A percentile compares a stretch with the other conserved stretches of the same genome.
Evolutionary conservation across 2,888 invertebrate species (phyloP).

Genomic region (Clanis bilineata): DNA sequence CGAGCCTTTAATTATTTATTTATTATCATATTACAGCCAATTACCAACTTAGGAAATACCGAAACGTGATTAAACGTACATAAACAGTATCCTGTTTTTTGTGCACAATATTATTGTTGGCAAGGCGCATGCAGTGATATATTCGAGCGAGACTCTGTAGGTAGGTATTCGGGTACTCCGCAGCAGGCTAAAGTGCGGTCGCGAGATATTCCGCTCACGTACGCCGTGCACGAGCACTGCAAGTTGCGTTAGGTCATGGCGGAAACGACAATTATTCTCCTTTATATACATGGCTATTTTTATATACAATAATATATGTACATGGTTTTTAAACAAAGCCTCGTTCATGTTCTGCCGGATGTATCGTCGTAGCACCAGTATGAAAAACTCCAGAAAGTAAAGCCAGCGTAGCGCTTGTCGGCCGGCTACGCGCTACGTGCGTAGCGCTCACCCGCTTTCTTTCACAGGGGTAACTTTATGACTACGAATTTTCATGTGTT

Average conservation of each 20-base stretch:
- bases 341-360: neutral
- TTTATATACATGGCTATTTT: conserved; percentile 13
- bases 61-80: neutral
- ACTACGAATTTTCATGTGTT: neutral
- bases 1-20: neutral
- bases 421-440: conserved; percentile 21
- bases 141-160: neutral
- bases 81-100: conserved; percentile 2
- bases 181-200: neutral
- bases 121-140: conserved; percentile 21
- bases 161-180: neutral
- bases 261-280: conserved; percentile 17
- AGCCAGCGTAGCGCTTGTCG: conserved; percentile 26
- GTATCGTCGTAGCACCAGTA: conserved; percentile 2
- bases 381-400: conserved; percentile 9
- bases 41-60: conserved; percentile 6
- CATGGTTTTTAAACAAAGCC: neutral
- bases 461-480: neutral
- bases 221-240: conserved; percentile 25
- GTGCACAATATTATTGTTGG: conserved; percentile 17
- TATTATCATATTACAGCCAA: neutral
- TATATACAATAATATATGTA: conserved; percentile 12
- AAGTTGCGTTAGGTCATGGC: conserved; percentile 43
- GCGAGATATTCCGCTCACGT: conserved; percentile 25
- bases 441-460: conserved; percentile 20